These are phyloP conservation scores for Ascaphus truei DNA, from an alignment of 2,113 vertebrate genomes.

Conservation along the genomic window DNA sequence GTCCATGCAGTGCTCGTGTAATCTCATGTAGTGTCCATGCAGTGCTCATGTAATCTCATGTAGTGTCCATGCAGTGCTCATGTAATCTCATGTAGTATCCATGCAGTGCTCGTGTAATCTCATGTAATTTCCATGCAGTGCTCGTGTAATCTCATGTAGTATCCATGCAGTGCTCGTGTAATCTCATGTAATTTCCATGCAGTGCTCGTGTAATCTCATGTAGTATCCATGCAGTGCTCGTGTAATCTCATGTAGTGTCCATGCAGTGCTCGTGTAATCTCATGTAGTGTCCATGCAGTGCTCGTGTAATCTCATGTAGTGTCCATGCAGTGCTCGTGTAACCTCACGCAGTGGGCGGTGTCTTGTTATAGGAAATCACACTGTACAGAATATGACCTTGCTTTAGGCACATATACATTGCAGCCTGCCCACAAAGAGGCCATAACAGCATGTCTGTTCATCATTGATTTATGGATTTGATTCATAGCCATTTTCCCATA, in stretches of 20 bases:
- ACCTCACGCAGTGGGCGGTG: not conserved
- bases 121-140: not conserved
- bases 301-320: not conserved
- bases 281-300: not conserved
- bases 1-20: not conserved
- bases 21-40: not conserved
- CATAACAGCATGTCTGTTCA: slow-evolving; percentile 2
- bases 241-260: too few species aligned
- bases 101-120: too few species aligned
- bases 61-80: not conserved
- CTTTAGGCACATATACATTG: slow-evolving; percentile 10
- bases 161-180: not conserved
- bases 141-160: not conserved
- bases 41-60: too few species aligned
- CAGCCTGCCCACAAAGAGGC: slow-evolving; percentile 20
- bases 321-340: not conserved
- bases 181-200: not conserved
- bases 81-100: not conserved
- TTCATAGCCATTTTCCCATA: slow-evolving; percentile 33
- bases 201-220: not conserved
- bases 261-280: not conserved
- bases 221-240: too few species aligned
- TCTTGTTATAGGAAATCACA: not conserved
- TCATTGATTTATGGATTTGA: slow-evolving; percentile 31
- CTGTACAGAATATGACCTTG: not conserved